Evolutionary conservation across 2,113 vertebrate genomes (phyloP), one percentile per base, ranked within the genome.

Genomic region (Eretmodus cyanostictus): DNA sequence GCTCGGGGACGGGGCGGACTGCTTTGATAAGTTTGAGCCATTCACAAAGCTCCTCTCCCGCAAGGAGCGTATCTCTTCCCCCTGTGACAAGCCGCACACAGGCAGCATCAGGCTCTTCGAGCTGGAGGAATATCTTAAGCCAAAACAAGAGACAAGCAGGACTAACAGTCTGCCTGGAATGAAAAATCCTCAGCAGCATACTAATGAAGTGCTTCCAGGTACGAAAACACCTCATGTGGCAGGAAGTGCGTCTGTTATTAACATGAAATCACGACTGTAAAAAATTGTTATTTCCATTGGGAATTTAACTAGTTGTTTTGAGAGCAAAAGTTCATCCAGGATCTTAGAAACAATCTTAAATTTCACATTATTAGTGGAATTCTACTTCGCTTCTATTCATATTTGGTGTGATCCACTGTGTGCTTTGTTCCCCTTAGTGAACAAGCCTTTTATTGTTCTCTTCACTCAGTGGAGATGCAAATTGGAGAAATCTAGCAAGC

Each of bases 1-100:
- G 81, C 90, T 78, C 2, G 14, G 88, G 92, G 88, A 85, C 9
- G 3, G 42, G 83, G 51, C 71, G 59, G 68, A 45, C 68, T 36
- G 86, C 90, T 89, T 91, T 91, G 92, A 92, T 92, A 92, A 89
- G 80, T 91, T 36, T 24, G 55, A 85, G 59, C 66, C 88, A 53
- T 87, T 90, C n/a, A 22, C 83, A 49, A 81, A 89, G 83, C 90
- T 90, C 87, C 51, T 81, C 76, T 91, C 90, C 89, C 82, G 7
- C 51, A 59, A 86, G 87, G 59, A 84, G 59, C 59, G 22, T 90
- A 66, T 87, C 85, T 86, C 59, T 81, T 71, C 86, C 87, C 82
- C 78, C 55, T 17, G 80, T 84, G 90, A 93, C 87, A 51, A 89
- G 88, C 85, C 79, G 80, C 86, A 81, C 73, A 59, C 84, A 82